These are phyloP conservation scores for Bolborhynchus lineola DNA, from an alignment of 2,113 vertebrate genomes.

Conservation along the genomic window DNA sequence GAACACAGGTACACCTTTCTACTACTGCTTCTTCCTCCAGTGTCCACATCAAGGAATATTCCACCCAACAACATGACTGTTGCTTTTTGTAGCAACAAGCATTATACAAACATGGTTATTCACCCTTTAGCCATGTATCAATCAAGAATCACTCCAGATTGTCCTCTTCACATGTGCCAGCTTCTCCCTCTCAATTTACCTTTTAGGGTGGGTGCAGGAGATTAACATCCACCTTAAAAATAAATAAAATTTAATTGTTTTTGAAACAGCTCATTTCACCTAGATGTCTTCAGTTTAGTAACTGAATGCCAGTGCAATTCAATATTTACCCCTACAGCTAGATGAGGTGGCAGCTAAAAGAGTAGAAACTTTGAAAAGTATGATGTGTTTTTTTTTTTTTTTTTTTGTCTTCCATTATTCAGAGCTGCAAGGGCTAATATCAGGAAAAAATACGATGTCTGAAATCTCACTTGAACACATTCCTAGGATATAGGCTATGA, in stretches of 20 bases:
- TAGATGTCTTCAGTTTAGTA: background rate
- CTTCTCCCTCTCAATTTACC: background rate
- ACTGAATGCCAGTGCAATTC: background rate
- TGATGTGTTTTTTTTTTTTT: background rate
- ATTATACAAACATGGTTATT: background rate
- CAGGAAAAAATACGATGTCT: rapidly evolving
- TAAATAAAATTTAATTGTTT: background rate
- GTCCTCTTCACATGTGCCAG: background rate
- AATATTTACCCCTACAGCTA: background rate
- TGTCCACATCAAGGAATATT: background rate
- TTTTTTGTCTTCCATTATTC: background rate
- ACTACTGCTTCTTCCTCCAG: background rate
- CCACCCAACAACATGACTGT: background rate
- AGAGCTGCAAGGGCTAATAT: background rate
- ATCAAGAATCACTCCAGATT: background rate
- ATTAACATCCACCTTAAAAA: background rate
- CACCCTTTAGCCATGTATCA: background rate
- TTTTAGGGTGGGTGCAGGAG: background rate
- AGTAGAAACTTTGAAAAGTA: background rate
- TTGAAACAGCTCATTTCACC: background rate
- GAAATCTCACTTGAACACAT: background rate
- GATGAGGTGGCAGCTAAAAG: background rate
- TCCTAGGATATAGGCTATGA: background rate
- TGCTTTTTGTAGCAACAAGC: background rate
- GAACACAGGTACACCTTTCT: background rate